Conservation (phyloP, 1,140 invertebrate genomes). For the Scaptomyza hsui region DNA sequence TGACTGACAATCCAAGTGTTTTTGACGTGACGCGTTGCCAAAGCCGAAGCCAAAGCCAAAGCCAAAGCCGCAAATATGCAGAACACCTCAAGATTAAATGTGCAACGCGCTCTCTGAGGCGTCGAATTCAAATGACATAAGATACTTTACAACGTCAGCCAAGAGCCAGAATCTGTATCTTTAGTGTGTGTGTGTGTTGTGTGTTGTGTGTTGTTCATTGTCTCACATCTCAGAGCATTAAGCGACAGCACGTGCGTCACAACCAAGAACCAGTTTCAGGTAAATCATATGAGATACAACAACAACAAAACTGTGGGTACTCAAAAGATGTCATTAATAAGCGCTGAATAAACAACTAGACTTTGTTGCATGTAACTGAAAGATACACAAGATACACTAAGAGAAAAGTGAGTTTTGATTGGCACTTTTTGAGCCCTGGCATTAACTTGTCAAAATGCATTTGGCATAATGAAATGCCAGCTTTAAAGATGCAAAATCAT, state of each 20-base stretch:
- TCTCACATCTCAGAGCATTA: constrained; percentile 43
- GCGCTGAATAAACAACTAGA: constrained; percentile 2
- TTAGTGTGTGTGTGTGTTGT: constrained; percentile 11
- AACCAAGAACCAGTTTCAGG: constrained; percentile 39
- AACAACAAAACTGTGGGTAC: neutral
- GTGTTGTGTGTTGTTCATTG: constrained; percentile 48
- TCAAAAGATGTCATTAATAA: constrained; percentile 15
- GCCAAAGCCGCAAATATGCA: constrained; percentile 64
- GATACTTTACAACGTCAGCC: constrained; percentile 66
- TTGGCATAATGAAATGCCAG: constrained; percentile 19
- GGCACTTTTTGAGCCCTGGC: constrained; percentile 12
- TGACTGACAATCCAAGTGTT: constrained; percentile 66
- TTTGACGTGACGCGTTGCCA: constrained; percentile 66
- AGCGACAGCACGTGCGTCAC: constrained; percentile 40
- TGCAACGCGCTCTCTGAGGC: constrained; percentile 56
- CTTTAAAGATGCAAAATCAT: constrained; percentile 23
- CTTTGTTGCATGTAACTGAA: neutral
- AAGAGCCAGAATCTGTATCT: constrained; percentile 47
- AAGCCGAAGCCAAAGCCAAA: too few relatives aligned
- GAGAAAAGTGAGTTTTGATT: neutral
- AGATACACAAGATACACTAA: neutral
- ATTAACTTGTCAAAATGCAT: constrained; percentile 25
- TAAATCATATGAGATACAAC: constrained; percentile 12
- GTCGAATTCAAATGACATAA: constrained; percentile 58
- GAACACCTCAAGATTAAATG: constrained; percentile 74